Percentiles rank a stretch among this genome's conserved stretches.
Evolutionary conservation across 2,797 vertebrate genomes (phyloP).

Genomic region (Allobates femoralis): DNA sequence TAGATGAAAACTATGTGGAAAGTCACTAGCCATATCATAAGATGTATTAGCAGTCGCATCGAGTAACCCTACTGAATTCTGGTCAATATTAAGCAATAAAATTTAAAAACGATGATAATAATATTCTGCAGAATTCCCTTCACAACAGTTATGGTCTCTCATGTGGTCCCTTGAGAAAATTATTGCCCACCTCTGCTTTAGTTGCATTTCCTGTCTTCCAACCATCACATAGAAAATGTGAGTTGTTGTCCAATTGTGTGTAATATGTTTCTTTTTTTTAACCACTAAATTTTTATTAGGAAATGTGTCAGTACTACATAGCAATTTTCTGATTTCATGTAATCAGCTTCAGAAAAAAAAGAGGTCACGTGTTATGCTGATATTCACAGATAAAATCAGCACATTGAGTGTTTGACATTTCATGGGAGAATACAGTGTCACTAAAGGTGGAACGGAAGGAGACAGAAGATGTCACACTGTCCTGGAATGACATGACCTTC

Average conservation of each 20-base stretch:
- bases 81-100: no score
- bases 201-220: neutral
- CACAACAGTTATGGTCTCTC: no score
- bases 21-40: no score
- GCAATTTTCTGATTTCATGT: neutral
- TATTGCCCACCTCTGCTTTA: neutral
- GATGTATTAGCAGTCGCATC: no score
- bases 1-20: no score
- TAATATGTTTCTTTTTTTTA: no score
- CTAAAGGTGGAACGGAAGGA: slow-evolving; percentile 43
- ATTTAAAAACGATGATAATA: no score
- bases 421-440: slow-evolving; percentile 39
- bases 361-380: neutral
- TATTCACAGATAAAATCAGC: neutral
- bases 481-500: slow-evolving; percentile 59
- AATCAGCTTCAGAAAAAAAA: slow-evolving; percentile 10
- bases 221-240: neutral
- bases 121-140: no score
- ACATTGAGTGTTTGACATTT: slow-evolving; percentile 35
- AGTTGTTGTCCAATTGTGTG: neutral
- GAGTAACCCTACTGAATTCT: no score
- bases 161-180: no score
- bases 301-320: neutral
- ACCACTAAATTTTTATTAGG: no score
- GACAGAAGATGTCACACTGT: slow-evolving; percentile 44